Evolutionary conservation across 2,888 invertebrate species (phyloP).

Genomic region (Drosophila neonasuta): DNA sequence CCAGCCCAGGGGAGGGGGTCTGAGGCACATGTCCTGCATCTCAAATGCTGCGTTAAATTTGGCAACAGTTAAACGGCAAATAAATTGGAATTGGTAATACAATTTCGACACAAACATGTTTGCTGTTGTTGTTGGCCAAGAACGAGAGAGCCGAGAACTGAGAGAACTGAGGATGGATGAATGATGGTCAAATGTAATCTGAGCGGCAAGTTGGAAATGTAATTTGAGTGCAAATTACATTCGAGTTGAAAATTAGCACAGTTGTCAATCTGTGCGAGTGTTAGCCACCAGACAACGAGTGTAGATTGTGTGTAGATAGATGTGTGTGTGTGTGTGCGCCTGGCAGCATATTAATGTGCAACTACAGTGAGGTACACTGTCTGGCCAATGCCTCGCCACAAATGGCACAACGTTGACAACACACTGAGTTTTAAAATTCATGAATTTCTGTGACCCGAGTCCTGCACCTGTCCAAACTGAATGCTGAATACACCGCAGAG

Average conservation of each 20-base stretch:
- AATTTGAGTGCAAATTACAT: conserved; percentile 73
- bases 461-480: background rate
- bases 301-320: conserved; percentile 3
- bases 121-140: conserved; percentile 8
- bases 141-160: background rate
- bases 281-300: conserved; percentile 2
- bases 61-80: conserved; percentile 73
- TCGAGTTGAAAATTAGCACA: conserved; percentile 72
- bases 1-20: background rate
- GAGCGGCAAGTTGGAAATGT: conserved; percentile 68
- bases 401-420: conserved; percentile 27
- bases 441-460: conserved; percentile 55
- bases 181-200: conserved; percentile 59
- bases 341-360: conserved; percentile 42
- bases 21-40: conserved; percentile 10
- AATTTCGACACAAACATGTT: conserved; percentile 52
- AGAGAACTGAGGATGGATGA: background rate
- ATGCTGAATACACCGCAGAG: background rate
- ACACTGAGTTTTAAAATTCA: conserved; percentile 67
- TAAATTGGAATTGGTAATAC: conserved; percentile 76
- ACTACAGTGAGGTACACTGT: conserved; percentile 19
- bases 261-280: conserved; percentile 69
- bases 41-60: conserved; percentile 48
- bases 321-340: conserved; percentile 2
- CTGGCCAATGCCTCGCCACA: conserved; percentile 17